These are phyloP conservation scores for Myotis myotis DNA, from an alignment of 2,797 vertebrate genomes.

Conservation along the genomic window DNA sequence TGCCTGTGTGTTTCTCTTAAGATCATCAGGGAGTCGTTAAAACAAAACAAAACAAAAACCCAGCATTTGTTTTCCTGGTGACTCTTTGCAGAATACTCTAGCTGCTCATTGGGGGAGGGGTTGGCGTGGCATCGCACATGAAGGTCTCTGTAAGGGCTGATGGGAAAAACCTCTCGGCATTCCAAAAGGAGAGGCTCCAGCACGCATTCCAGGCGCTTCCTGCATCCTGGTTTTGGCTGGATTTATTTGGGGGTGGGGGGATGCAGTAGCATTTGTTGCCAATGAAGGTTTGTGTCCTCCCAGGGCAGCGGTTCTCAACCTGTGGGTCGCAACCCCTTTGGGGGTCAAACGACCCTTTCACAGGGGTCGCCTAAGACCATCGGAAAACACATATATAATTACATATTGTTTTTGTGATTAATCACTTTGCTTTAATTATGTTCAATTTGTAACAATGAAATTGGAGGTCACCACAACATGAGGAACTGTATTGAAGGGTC, in stretches of 20 bases:
- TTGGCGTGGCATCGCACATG: fast-evolving
- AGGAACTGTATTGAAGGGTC: no score
- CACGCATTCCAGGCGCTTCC: fast-evolving
- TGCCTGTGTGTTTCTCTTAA: background rate
- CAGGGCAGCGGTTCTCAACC: background rate
- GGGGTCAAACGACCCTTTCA: no score
- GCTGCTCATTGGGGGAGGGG: background rate
- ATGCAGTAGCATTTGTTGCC: background rate
- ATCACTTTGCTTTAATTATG: no score
- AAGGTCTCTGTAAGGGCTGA: background rate
- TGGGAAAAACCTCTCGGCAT: background rate
- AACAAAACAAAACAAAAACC: background rate
- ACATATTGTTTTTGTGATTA: no score
- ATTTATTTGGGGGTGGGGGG: background rate
- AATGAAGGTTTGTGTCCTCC: background rate
- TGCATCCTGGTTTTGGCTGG: background rate
- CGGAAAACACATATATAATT: no score
- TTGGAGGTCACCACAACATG: no score
- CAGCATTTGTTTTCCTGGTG: background rate
- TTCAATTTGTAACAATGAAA: no score
- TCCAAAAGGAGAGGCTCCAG: background rate
- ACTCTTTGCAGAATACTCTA: background rate
- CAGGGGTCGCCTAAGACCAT: no score
- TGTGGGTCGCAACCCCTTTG: no score
- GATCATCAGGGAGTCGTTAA: background rate